Conservation (phyloP, 1,140 invertebrate genomes). For the Agrilus planipennis region DNA sequence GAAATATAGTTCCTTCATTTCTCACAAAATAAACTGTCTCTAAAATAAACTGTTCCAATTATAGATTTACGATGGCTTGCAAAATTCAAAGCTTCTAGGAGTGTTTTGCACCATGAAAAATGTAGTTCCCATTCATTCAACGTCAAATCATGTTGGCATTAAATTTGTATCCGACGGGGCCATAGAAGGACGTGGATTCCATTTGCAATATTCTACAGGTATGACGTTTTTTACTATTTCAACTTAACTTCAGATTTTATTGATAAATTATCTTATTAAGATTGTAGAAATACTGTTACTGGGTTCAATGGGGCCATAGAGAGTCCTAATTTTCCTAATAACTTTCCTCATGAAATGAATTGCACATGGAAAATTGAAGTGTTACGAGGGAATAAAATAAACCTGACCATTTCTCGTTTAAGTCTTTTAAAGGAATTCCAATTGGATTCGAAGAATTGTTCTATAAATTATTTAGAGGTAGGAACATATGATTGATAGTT, state of each 20-base stretch:
- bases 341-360: constrained; percentile 44
- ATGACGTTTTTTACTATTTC: constrained; percentile 4
- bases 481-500: not conserved
- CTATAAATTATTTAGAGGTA: constrained; percentile 14
- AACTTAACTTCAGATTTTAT: not conserved
- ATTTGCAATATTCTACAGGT: constrained; percentile 46
- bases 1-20: no score
- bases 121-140: constrained; percentile 37
- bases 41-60: no score
- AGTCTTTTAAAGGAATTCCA: constrained; percentile 47
- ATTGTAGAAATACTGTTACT: constrained; percentile 44
- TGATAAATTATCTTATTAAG: constrained; percentile 33
- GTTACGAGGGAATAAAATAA: constrained; percentile 55
- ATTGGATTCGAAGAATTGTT: constrained; percentile 10
- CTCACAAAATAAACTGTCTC: no score
- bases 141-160: constrained; percentile 48
- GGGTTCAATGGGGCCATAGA: constrained; percentile 56
- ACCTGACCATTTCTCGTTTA: constrained; percentile 63
- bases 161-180: constrained; percentile 54
- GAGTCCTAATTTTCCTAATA: constrained; percentile 62
- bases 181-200: constrained; percentile 52
- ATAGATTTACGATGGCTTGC: no score
- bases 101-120: constrained; percentile 40
- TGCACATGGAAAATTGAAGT: constrained; percentile 69
- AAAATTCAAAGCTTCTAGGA: constrained; percentile 38